Conservation (phyloP, 1,140 invertebrate species). For the Drosophila bocqueti region DNA sequence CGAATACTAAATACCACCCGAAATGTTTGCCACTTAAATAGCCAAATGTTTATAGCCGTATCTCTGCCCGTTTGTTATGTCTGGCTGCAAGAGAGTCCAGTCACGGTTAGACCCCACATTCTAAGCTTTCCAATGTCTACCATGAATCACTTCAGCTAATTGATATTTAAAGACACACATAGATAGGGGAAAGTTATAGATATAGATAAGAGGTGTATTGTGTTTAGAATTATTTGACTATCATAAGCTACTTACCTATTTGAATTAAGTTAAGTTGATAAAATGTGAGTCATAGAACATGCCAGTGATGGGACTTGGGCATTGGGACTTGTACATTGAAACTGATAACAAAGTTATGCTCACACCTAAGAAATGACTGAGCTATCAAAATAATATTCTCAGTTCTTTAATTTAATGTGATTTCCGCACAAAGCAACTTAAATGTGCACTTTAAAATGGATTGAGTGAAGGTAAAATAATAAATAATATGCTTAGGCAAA, state of each 20-base stretch:
- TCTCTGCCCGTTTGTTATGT: not conserved
- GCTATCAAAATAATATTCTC: too few relatives aligned
- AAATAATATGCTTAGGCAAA: not conserved
- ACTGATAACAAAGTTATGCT: not conserved
- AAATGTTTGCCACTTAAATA: constrained; percentile 10
- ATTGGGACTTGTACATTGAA: too few relatives aligned
- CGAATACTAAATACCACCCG: not conserved
- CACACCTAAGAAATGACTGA: not conserved
- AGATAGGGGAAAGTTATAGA: not conserved
- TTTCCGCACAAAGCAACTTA: not conserved
- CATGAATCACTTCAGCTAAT: constrained; percentile 6
- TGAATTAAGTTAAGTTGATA: not conserved
- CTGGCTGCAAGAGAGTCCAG: not conserved
- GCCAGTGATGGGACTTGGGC: not conserved
- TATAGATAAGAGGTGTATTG: not conserved
- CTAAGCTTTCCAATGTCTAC: too few relatives aligned
- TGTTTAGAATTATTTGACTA: not conserved
- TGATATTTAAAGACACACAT: not conserved
- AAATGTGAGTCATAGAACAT: not conserved
- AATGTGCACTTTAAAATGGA: not conserved
- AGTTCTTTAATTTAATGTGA: not conserved
- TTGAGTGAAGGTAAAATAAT: not conserved
- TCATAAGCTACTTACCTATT: not conserved
- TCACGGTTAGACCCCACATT: not conserved
- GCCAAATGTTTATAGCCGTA: not conserved